Percentiles rank a stretch among this genome's conserved stretches.
These are phyloP conservation scores for Cephalopholis sonnerati DNA, from an alignment of 2,113 vertebrate species.

Conservation along the genomic window DNA sequence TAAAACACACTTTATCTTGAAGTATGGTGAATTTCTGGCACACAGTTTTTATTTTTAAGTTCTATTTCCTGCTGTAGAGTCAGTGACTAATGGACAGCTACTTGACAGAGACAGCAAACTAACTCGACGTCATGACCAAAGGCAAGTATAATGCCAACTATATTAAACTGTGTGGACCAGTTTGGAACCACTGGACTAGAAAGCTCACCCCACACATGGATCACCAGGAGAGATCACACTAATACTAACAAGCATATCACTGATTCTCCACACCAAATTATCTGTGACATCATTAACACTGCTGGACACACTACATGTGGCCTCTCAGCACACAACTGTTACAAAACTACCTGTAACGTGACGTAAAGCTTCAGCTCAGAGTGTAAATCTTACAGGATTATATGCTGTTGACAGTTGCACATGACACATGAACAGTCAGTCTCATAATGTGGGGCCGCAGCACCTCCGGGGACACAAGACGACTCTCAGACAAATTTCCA, in stretches of 20 bases:
- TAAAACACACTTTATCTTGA: too few species aligned
- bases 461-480: not conserved
- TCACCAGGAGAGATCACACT: not conserved
- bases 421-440: not conserved
- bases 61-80: too few species aligned
- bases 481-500: not conserved
- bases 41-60: too few species aligned
- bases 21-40: too few species aligned
- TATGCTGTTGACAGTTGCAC: not conserved
- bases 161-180: too few species aligned
- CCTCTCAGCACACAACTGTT: not conserved
- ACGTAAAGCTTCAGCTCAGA: not conserved
- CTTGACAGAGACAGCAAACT: too few species aligned
- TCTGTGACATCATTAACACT: not conserved
- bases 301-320: not conserved
- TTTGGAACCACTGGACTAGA: too few species aligned
- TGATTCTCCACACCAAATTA: conserved; percentile 30
- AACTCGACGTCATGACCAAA: too few species aligned
- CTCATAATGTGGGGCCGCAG: not conserved
- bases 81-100: too few species aligned
- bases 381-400: not conserved
- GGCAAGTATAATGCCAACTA: too few species aligned
- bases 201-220: not conserved
- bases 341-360: not conserved
- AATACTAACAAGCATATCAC: conserved; percentile 10